phyloP scores from a whole-genome alignment of 2,113 vertebrate species.

The Pongo abelii region DNA sequence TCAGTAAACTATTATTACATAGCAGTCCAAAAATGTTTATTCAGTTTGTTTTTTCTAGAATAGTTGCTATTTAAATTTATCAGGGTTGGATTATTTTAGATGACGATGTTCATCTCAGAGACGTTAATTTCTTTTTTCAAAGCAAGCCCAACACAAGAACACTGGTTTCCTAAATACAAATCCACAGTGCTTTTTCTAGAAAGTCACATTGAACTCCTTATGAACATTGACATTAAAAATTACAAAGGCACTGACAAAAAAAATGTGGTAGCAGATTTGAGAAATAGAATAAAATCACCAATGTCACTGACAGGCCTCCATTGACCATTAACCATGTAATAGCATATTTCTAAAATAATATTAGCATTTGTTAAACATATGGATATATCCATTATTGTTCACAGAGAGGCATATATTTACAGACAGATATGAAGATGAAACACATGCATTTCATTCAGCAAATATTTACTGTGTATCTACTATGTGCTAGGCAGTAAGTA shows the following conservation, averaged over 20 bases:
- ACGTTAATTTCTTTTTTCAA: conserved; percentile 16
- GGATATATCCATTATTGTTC: not conserved
- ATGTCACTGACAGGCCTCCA: not conserved
- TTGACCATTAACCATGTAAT: not conserved
- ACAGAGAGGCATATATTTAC: not conserved
- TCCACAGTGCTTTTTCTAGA: not conserved
- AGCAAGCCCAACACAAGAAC: not conserved
- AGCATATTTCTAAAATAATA: not conserved
- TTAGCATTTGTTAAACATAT: not conserved
- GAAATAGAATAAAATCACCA: not conserved
- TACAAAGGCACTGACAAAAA: not conserved
- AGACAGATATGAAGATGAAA: not conserved
- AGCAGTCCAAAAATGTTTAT: not conserved
- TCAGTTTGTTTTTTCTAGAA: not conserved
- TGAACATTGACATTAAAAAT: not conserved
- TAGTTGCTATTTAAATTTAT: not conserved
- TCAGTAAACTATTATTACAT: not conserved
- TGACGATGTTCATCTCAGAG: not conserved
- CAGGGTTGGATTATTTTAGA: conserved; percentile 12
- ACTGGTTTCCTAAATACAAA: not conserved
- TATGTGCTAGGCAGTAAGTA: not conserved
- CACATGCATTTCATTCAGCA: not conserved
- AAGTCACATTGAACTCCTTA: not conserved
- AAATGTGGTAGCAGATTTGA: not conserved
- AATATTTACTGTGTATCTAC: not conserved